Conservation (phyloP, 2,888 invertebrate genomes). For the Serripes groenlandicus region DNA sequence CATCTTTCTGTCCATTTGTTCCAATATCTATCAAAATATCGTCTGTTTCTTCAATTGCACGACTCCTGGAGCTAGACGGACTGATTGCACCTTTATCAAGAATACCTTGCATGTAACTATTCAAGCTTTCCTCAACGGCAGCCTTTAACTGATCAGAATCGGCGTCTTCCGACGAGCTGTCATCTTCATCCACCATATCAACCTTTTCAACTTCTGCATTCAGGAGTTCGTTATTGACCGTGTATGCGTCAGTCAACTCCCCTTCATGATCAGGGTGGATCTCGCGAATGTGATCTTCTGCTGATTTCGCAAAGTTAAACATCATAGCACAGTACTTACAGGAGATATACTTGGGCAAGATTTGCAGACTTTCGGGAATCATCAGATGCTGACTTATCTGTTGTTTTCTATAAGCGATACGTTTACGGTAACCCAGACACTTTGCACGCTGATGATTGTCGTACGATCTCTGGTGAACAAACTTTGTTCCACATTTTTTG, state of each 20-base stretch:
- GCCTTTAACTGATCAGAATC: conserved; percentile 13
- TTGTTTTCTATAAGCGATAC: conserved; percentile 56
- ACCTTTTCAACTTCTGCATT: neutral
- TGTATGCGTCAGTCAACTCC: conserved; percentile 14
- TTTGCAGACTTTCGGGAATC: conserved; percentile 31
- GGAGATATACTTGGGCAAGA: conserved; percentile 28
- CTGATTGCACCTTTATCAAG: conserved; percentile 11
- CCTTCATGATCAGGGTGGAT: conserved; percentile 41
- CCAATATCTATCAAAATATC: conserved; percentile 10
- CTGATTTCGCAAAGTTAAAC: conserved; percentile 37
- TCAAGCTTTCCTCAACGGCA: conserved; percentile 2
- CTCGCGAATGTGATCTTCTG: conserved; percentile 46
- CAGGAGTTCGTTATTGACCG: conserved; percentile 12
- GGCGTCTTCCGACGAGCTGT: neutral
- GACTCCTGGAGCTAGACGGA: neutral
- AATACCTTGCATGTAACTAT: conserved; percentile 8
- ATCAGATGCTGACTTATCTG: conserved; percentile 17
- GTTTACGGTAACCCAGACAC: conserved; percentile 61
- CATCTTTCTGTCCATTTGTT: conserved; percentile 17
- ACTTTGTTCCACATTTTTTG: conserved; percentile 64
- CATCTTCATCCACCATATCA: conserved; percentile 3
- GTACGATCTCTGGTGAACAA: conserved; percentile 65
- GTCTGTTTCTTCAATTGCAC: neutral
- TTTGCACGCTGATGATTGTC: conserved; percentile 60
- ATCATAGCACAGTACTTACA: conserved; percentile 57